Base-by-base conservation (phyloP, 2,797 vertebrate species). In the Cryptoprocta ferox region DNA sequence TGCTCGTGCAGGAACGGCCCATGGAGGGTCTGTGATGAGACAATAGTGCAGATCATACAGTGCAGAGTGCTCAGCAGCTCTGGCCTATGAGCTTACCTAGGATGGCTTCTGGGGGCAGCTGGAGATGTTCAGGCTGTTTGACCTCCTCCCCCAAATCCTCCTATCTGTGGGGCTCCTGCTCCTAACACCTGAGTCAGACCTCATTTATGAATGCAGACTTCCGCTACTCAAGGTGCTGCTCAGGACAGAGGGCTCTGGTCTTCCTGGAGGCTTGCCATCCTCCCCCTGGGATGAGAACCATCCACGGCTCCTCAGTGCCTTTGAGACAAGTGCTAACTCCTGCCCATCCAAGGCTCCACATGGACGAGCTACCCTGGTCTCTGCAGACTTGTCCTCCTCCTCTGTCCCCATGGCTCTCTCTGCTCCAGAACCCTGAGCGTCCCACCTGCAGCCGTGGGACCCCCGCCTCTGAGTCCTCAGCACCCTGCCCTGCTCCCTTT, bases 61-160 rank as follows among this genome's bases (percentile, higher is more conserved):
- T 82, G 92, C 94, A 97, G 83, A 75, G 2, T 93, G 95, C 95
- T 97, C 98, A 78, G 90, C 78, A 80, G 96, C 56, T 95, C 98
- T 95, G 96, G 95, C 97, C 97, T 97, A 93, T 96, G 96, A 98
- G 97, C 97, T 96, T 92, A 59, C 97, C 97, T 93, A 80, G 94
- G 95, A 94, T 96, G 97, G 96, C 95, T 76, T 45, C 70, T 89
- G 87, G 48, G 32, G 35, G 50, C 37, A 68, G 10, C 73, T 26
- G 9, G 65, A n/a, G 39, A 80, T 56, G 37, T 79, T 35, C 50
- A 32, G n/a, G n/a, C 26, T 5, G 6, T 48, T 35, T 13, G 75
- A 30, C 19, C 28, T 9, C 26, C 35, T 9, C 10, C 0, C 3
- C 4, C 9, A 35, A 66, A 35, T 45, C 42, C 66, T 82, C 45